These are phyloP conservation scores for Chelidonichthys spinosus DNA, from an alignment of 2,797 vertebrate species.

Conservation along the genomic window DNA sequence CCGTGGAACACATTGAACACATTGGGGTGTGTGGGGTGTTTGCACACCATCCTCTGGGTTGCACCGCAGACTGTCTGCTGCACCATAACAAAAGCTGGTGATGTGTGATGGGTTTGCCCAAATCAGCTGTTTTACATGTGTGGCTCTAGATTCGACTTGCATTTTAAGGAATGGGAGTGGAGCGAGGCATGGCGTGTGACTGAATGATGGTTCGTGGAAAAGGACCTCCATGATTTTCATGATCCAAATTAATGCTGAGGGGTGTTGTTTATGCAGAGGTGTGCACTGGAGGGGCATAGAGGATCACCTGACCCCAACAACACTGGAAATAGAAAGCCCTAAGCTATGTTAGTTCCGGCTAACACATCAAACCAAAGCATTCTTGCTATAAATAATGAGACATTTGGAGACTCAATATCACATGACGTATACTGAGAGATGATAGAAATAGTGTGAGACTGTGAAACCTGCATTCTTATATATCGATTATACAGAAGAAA, in stretches of 20 bases:
- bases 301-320: neutral
- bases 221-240: slow-evolving; percentile 38
- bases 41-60: slow-evolving; percentile 33
- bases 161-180: slow-evolving; percentile 23
- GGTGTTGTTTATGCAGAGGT: slow-evolving; percentile 20
- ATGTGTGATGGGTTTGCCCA: slow-evolving; percentile 56
- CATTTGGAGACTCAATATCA: neutral
- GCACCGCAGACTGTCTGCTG: slow-evolving; percentile 33
- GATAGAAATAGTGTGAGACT: neutral
- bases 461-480: neutral
- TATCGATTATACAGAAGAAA: neutral
- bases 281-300: slow-evolving; percentile 19
- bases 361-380: slow-evolving; percentile 24
- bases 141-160: slow-evolving; percentile 57
- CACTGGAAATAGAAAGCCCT: slow-evolving; percentile 27
- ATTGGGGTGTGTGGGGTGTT: slow-evolving; percentile 1
- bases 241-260: slow-evolving; percentile 46
- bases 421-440: neutral
- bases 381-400: neutral
- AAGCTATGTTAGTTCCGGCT: slow-evolving; percentile 16
- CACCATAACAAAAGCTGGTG: slow-evolving; percentile 37
- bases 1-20: slow-evolving; percentile 48
- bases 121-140: slow-evolving; percentile 77
- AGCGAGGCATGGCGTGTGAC: slow-evolving; percentile 24
- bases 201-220: slow-evolving; percentile 67